A percentile compares a stretch with the other conserved stretches of the same genome.
Evolutionary conservation across 2,888 invertebrate species (phyloP).

Genomic region (Lasioglossum oenotherae): DNA sequence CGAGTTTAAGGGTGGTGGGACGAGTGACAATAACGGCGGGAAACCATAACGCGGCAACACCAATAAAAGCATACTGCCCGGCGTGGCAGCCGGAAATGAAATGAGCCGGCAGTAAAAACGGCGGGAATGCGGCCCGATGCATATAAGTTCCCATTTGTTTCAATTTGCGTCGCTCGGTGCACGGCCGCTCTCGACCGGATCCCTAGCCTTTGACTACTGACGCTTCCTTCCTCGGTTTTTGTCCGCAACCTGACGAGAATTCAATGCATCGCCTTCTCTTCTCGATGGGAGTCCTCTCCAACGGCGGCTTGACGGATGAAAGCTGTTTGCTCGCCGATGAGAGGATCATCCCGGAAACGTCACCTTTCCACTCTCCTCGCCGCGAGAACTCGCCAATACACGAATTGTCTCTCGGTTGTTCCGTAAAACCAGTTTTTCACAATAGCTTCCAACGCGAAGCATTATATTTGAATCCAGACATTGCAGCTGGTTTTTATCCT

Average conservation of each 20-base stretch:
- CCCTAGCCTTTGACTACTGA: conserved; percentile 3
- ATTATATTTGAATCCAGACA: too few relatives aligned
- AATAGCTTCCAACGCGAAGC: too few relatives aligned
- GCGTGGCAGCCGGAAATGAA: conserved; percentile 74
- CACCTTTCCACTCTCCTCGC: not conserved
- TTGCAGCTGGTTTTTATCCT: not conserved
- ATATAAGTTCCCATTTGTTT: conserved; percentile 81
- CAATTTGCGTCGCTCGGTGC: conserved; percentile 72
- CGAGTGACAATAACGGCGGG: conserved; percentile 75
- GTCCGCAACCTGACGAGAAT: not conserved
- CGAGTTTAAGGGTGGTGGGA: conserved; percentile 18
- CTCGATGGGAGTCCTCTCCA: not conserved
- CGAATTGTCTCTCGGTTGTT: not conserved
- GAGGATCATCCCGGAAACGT: not conserved
- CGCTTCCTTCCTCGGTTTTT: conserved; percentile 8
- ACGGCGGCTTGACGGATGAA: not conserved
- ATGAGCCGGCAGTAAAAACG: conserved; percentile 80
- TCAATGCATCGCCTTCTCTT: not conserved
- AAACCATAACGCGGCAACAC: conserved; percentile 75
- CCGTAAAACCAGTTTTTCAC: not conserved
- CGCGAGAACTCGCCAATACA: not conserved
- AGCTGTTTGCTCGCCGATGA: conserved; percentile 8
- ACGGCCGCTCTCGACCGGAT: not conserved
- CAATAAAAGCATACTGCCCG: conserved; percentile 74
- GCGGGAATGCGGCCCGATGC: conserved; percentile 76